These are phyloP conservation scores for Limnothrissa miodon DNA, from an alignment of 2,113 vertebrate species.

Conservation along the genomic window DNA sequence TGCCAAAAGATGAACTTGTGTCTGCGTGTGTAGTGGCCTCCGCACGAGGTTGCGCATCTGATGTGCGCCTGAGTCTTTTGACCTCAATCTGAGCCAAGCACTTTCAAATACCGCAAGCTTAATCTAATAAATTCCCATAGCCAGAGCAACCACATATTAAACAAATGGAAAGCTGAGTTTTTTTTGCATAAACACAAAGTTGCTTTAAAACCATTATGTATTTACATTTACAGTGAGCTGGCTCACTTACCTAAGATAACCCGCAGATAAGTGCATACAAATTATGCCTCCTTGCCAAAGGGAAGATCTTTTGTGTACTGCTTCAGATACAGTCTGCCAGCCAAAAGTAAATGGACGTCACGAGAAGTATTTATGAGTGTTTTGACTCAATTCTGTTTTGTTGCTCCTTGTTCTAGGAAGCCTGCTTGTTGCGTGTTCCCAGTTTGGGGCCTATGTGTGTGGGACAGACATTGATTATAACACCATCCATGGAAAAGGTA, in stretches of 20 bases:
- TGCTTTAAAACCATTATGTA: constrained; percentile 16
- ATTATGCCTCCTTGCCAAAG: constrained; percentile 3
- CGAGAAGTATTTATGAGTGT: neutral
- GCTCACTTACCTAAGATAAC: neutral
- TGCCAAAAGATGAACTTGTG: constrained; percentile 4
- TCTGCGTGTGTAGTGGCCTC: neutral
- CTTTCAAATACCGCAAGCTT: neutral
- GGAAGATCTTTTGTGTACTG: neutral
- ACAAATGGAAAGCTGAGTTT: neutral
- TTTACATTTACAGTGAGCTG: neutral
- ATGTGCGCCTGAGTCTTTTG: neutral
- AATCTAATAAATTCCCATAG: neutral
- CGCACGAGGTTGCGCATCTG: neutral
- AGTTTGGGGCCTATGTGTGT: constrained; percentile 92
- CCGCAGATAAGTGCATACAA: constrained; percentile 14
- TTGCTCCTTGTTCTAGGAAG: constrained; percentile 75
- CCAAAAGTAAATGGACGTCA: neutral
- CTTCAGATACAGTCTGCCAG: neutral
- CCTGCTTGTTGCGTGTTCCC: constrained; percentile 90
- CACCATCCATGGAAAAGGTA: constrained; percentile 92
- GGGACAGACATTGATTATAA: constrained; percentile 97
- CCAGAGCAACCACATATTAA: neutral
- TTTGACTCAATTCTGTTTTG: neutral
- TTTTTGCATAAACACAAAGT: neutral
- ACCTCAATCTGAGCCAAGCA: neutral